Evolutionary conservation across 2,797 vertebrate species (phyloP), one percentile per base, ranked within the genome.

Genomic region (Enteromius treurensis): DNA sequence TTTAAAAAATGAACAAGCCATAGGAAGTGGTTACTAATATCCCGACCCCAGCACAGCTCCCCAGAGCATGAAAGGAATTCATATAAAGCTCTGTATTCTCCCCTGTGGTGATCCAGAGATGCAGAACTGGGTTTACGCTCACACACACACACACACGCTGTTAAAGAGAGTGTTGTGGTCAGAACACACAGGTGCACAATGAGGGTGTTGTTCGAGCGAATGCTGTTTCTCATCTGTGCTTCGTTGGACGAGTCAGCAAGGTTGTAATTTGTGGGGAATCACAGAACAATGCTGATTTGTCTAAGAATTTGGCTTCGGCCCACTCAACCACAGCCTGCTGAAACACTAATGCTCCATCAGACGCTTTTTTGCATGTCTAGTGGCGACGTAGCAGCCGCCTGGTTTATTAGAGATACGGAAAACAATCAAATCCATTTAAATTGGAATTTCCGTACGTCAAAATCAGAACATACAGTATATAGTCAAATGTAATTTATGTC

Each of bases 41-140:
- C 21, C 9, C 14, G 7, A 40, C 37, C 62, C 21, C 13, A 58
- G 34, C 13, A 23, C 34, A 3, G 55, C 58, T 65, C n/a, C n/a
- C 29, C n/a, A 53, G 29, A 77, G 81, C 34, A 58, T 0, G n/a
- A 17, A n/a, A 29, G 76, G 42, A 67, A 67, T 71, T 47, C 71
- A 60, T 82, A 81, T 88, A 90, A 82, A 79, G 77, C 79, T 82
- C 26, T 58, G 81, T 29, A 74, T 81, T 77, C 75, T 74, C 62
- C 75, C 58, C 58, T 26, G 58, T 60, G 23, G 23, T 60, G 58
- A 10, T 60, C 58, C 58, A 26, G 23, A 60, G 58, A 58, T 58
- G 53, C 0, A 19, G 49, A 51, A 51, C 49, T 51, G 49, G 17
- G 55, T 58, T 58, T 78, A 3, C 40, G 6, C 47, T 19, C 47